phyloP scores from a whole-genome alignment of 2,113 vertebrate genomes.

The pig (Sus scrofa) region DNA sequence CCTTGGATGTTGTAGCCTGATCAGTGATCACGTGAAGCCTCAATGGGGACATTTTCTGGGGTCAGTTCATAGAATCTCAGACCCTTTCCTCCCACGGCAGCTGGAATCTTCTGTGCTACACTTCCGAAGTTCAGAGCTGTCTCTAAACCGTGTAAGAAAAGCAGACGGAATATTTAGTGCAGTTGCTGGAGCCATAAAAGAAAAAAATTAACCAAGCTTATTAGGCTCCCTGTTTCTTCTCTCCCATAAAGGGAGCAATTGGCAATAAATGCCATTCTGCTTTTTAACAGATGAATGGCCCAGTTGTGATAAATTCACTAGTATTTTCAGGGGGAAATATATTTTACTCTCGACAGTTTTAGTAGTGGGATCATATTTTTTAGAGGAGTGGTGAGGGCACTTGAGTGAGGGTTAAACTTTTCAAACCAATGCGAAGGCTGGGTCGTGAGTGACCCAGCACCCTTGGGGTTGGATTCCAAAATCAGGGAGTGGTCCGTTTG shows the following conservation, averaged over 20 bases:
- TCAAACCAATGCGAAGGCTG: neutral
- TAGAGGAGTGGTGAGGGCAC: constrained; percentile 26
- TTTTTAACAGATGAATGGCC: constrained; percentile 77
- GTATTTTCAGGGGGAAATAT: constrained; percentile 67
- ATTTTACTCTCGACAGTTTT: constrained; percentile 75
- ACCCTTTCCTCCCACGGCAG: neutral
- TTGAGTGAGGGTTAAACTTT: constrained; percentile 45
- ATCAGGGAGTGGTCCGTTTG: neutral
- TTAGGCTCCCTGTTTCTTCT: constrained; percentile 77
- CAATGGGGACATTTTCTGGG: neutral
- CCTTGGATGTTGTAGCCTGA: neutral
- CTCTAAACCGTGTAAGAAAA: constrained; percentile 50
- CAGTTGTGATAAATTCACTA: constrained; percentile 71
- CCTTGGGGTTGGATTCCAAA: neutral
- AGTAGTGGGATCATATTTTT: constrained; percentile 62
- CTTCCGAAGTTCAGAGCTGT: neutral
- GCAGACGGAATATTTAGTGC: constrained; percentile 74
- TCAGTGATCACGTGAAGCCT: neutral
- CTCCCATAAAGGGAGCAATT: constrained; percentile 75
- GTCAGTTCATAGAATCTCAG: neutral
- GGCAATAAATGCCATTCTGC: constrained; percentile 79
- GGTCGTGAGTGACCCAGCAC: neutral
- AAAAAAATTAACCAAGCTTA: constrained; percentile 82
- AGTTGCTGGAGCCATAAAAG: constrained; percentile 72
- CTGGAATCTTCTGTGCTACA: neutral